Evolutionary conservation across 2,113 vertebrate species (phyloP).

Genomic region (Ictalurus punctatus): DNA sequence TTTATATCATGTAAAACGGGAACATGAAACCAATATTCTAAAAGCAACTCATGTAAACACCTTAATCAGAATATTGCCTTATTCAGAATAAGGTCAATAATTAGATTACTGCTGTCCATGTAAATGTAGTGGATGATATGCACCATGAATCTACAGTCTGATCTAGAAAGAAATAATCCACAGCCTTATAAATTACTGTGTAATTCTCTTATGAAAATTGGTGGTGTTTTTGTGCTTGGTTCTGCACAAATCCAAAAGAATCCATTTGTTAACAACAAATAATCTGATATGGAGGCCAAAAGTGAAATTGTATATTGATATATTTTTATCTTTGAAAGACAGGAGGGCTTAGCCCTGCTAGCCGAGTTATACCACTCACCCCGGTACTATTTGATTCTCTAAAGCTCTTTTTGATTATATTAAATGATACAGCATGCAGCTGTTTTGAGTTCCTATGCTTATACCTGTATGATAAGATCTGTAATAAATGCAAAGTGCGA

Average conservation of each 20-base stretch:
- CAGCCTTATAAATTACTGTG: not conserved
- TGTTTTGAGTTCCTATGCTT: not conserved
- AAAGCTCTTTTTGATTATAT: not conserved
- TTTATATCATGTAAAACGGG: too few species aligned
- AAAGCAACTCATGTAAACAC: too few species aligned
- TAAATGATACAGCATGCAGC: conserved; percentile 1
- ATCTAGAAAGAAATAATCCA: not conserved
- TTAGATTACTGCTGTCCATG: too few species aligned
- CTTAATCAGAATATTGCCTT: too few species aligned
- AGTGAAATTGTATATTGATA: not conserved
- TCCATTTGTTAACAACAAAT: not conserved
- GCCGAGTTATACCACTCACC: not conserved
- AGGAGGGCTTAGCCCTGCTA: not conserved
- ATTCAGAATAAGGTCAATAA: too few species aligned
- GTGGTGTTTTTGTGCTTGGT: not conserved
- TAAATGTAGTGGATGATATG: not conserved
- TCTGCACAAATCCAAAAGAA: not conserved
- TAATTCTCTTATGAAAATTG: not conserved
- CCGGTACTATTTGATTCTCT: not conserved
- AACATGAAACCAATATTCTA: too few species aligned
- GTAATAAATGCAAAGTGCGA: not conserved
- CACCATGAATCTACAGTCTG: not conserved
- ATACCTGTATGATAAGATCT: conserved; percentile 6
- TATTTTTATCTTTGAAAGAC: conserved; percentile 11
- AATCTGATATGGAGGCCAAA: not conserved